These are phyloP conservation scores for Cantharis flavilabris DNA, from an alignment of 2,888 invertebrate genomes.

Conservation along the genomic window DNA sequence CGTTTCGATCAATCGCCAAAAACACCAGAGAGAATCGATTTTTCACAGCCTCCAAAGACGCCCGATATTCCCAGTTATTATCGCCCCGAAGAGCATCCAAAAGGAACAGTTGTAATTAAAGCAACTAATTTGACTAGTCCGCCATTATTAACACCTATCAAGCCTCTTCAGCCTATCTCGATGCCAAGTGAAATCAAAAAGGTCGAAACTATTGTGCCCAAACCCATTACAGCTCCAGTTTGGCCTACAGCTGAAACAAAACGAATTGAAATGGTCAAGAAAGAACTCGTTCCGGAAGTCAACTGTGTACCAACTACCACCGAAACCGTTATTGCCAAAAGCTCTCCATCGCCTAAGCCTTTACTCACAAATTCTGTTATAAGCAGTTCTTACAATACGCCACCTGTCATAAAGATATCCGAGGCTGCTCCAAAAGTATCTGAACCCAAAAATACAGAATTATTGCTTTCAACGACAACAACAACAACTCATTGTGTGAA, in stretches of 20 bases:
- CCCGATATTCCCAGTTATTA: slow-evolving; percentile 61
- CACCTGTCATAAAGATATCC: slow-evolving; percentile 6
- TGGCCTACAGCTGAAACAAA: not conserved
- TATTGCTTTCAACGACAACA: not conserved
- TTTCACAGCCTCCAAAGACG: slow-evolving; percentile 61
- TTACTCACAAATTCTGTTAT: not conserved
- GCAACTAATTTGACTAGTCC: slow-evolving; percentile 48
- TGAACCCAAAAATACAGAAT: not conserved
- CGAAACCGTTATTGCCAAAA: not conserved
- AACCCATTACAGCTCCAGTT: slow-evolving; percentile 4
- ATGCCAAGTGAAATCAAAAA: slow-evolving; percentile 5
- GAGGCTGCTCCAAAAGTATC: slow-evolving; percentile 5
- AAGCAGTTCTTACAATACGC: not conserved
- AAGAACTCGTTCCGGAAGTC: not conserved
- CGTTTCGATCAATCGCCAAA: slow-evolving; percentile 57
- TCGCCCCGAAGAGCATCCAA: slow-evolving; percentile 51
- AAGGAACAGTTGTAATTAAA: slow-evolving; percentile 38
- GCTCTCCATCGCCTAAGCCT: not conserved
- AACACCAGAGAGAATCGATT: slow-evolving; percentile 58
- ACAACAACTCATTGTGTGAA: slow-evolving; percentile 10
- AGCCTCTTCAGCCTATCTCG: slow-evolving; percentile 33
- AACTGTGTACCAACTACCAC: not conserved
- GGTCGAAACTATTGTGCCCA: not conserved
- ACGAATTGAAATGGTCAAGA: not conserved
- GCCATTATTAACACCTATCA: slow-evolving; percentile 52